Base-by-base conservation (phyloP, 2,888 invertebrate species). In the Xestia xanthographa region DNA sequence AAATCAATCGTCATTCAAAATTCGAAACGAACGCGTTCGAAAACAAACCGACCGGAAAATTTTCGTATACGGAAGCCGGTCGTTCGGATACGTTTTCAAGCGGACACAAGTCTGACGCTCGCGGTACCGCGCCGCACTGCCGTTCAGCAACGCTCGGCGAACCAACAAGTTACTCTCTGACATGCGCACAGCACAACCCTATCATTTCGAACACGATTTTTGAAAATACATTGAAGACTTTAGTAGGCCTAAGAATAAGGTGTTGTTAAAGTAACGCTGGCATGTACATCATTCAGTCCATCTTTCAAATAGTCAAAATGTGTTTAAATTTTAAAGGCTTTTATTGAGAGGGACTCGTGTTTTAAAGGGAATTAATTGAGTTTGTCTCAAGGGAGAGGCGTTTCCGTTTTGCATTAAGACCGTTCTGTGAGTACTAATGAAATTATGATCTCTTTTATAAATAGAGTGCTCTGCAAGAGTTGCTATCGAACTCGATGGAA, bases 81-180 rank as follows among this genome's bases (percentile, higher is more conserved):
- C 89, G 90, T 86, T 86, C 90, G 90, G 90, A 92, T 91, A 90
- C 85, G 86, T 73, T 85, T 83, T 79, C 69, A 86, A 87, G 89
- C 85, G 89, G 78, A 88, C 86, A 91, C 94, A 92, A 93, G 92
- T 91, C 90, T 86, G 89, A 89, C 91, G 91, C 87, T 88, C 90
- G 93, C 94, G 92, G 86, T 89, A 88, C 90, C 93, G 93, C 95
- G 92, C 91, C 95, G 95, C 96, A 96, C 96, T 96, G 96, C 94
- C 95, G 95, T 91, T 91, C 90, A 86, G 89, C 91, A 91, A 88
- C 87, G 90, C 86, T 89, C 90, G 83, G 88, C 91, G 91, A 92
- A 94, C 95, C 96, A 96, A 96, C 96, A 96, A 96, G 96, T 96
- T 96, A 95, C 89, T 93, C 85, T 87, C 92, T 91, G 95, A 93